phyloP scores from a whole-genome alignment of 2,888 invertebrate species.

The Aphidoletes aphidimyza region DNA sequence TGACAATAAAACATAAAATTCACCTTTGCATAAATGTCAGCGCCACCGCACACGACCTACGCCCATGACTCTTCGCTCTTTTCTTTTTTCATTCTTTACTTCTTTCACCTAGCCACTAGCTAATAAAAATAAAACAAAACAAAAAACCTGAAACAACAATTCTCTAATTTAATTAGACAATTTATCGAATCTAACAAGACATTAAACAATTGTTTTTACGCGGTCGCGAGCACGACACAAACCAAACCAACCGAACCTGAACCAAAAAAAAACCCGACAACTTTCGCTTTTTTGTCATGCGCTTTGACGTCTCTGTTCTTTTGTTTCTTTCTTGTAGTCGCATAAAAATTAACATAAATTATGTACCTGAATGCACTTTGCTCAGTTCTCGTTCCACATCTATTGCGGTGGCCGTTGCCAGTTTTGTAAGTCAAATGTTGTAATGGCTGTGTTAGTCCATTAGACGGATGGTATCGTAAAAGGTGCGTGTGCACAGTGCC shows the following conservation, averaged over 20 bases:
- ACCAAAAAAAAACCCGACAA: not conserved
- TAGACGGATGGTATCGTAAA: not conserved
- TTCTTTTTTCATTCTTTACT: not conserved
- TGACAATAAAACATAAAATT: not conserved
- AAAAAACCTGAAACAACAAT: not conserved
- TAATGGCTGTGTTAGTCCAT: not conserved
- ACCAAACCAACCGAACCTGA: not conserved
- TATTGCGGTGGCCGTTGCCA: no score
- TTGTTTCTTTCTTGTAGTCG: not conserved
- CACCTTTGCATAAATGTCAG: conserved; percentile 25
- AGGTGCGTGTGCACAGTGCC: conserved; percentile 28
- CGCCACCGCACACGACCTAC: conserved; percentile 39
- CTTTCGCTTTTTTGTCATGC: no score
- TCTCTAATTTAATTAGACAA: conserved; percentile 47
- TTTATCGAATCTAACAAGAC: conserved; percentile 53
- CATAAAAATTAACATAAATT: conserved; percentile 47
- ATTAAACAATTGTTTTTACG: conserved; percentile 53
- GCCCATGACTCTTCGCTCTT: conserved; percentile 17
- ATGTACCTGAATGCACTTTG: conserved; percentile 16
- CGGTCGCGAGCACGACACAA: conserved; percentile 47
- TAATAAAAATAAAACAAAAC: no score
- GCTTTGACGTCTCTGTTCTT: not conserved
- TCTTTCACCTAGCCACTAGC: not conserved
- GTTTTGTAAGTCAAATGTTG: not conserved
- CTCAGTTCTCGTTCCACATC: not conserved